These are phyloP conservation scores for Botia almorhae DNA, from an alignment of 2,797 vertebrate species.

Conservation along the genomic window DNA sequence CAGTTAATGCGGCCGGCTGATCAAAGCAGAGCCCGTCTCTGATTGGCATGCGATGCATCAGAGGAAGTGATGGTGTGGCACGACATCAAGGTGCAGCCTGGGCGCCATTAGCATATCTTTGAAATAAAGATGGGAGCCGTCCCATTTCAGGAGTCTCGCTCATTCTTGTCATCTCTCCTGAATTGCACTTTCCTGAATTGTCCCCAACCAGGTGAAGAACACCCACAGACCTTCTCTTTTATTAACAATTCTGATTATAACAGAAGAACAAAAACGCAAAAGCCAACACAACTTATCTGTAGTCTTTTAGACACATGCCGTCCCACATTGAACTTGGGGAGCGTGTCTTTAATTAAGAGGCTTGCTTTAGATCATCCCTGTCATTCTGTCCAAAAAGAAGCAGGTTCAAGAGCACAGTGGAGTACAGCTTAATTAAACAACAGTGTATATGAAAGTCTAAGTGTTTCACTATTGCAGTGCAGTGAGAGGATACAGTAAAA, in stretches of 20 bases:
- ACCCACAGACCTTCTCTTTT: slow-evolving; percentile 26
- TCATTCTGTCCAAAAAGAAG: slow-evolving; percentile 47
- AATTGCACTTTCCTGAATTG: slow-evolving; percentile 31
- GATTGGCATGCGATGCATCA: slow-evolving; percentile 68
- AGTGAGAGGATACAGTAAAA: slow-evolving; percentile 5
- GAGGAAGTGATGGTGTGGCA: slow-evolving; percentile 63
- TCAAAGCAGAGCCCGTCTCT: slow-evolving; percentile 70
- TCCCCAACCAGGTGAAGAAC: slow-evolving; percentile 51
- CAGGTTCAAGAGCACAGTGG: slow-evolving; percentile 43
- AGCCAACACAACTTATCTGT: slow-evolving; percentile 12
- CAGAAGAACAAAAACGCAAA: slow-evolving; percentile 27
- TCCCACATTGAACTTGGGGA: slow-evolving; percentile 38
- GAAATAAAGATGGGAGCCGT: slow-evolving; percentile 55
- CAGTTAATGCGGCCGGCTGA: slow-evolving; percentile 74
- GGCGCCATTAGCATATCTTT: slow-evolving; percentile 71
- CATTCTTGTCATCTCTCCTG: slow-evolving; percentile 40
- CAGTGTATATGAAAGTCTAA: slow-evolving; percentile 14
- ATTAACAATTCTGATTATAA: slow-evolving; percentile 54
- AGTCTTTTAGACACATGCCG: slow-evolving; percentile 16
- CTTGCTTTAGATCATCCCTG: slow-evolving; percentile 40
- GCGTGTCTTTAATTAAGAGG: slow-evolving; percentile 57
- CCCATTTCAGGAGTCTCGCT: slow-evolving; percentile 20
- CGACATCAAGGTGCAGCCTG: slow-evolving; percentile 63
- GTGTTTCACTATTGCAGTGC: not conserved
- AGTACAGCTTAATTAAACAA: slow-evolving; percentile 54